phyloP scores from a whole-genome alignment of 2,113 vertebrate species.

The Thalassoma bifasciatum region DNA sequence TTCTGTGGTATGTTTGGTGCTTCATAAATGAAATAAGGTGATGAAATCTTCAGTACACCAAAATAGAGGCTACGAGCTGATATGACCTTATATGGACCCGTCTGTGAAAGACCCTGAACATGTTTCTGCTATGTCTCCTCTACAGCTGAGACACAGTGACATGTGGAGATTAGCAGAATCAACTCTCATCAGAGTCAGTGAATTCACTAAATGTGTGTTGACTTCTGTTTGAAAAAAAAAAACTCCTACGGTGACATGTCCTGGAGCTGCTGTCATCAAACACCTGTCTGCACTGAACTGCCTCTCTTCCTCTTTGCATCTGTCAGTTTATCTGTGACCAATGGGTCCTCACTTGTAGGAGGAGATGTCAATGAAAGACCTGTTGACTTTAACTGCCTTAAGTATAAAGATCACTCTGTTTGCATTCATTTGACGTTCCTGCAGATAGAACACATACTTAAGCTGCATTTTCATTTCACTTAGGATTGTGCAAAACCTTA shows the following conservation, averaged over 20 bases:
- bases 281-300: too few species aligned
- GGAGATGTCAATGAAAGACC: conserved; percentile 34
- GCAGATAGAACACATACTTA: too few species aligned
- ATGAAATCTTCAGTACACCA: background rate
- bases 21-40: conserved; percentile 4
- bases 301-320: too few species aligned
- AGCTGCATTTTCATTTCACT: too few species aligned
- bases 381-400: conserved; percentile 16
- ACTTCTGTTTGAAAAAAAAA: background rate
- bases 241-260: background rate
- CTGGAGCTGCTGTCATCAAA: too few species aligned
- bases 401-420: background rate
- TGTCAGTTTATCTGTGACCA: too few species aligned
- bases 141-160: background rate
- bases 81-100: conserved; percentile 42
- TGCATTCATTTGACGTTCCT: too few species aligned
- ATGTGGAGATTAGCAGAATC: background rate
- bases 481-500: too few species aligned
- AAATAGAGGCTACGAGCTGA: background rate
- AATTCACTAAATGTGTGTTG: background rate
- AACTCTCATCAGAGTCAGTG: too few species aligned
- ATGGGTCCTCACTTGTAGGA: too few species aligned
- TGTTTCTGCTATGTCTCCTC: background rate
- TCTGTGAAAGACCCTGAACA: conserved; percentile 4
- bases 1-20: background rate